phyloP scores from a whole-genome alignment of 2,888 invertebrate genomes.

The Lepetodrilus schrolli region DNA sequence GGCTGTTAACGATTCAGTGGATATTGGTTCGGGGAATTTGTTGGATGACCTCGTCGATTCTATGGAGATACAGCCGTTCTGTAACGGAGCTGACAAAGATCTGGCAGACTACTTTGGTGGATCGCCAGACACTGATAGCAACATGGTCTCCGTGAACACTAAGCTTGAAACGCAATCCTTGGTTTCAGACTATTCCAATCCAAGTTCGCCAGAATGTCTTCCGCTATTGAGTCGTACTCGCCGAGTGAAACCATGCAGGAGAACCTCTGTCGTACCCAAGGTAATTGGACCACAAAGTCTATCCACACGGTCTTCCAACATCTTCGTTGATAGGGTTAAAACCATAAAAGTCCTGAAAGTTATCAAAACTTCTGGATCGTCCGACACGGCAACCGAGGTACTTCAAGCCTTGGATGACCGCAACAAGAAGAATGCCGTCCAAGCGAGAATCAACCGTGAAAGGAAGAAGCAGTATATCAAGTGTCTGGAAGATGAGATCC shows the following conservation, averaged over 20 bases:
- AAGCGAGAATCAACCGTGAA: conserved; percentile 68
- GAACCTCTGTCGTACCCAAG: background rate
- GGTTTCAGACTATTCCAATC: background rate
- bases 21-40: background rate
- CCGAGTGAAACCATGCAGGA: background rate
- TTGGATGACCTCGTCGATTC: conserved; percentile 32
- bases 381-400: conserved; percentile 45
- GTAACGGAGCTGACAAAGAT: background rate
- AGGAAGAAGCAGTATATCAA: conserved; percentile 70
- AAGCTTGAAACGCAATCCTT: background rate
- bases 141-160: background rate
- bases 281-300: no score
- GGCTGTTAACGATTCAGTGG: background rate
- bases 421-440: conserved; percentile 66
- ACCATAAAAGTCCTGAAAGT: conserved; percentile 52
- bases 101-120: background rate
- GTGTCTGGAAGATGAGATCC: conserved; percentile 61
- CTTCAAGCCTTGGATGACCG: conserved; percentile 56
- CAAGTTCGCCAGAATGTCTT: background rate
- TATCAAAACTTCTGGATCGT: conserved; percentile 42
- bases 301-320: no score
- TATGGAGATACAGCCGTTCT: conserved; percentile 28
- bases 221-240: background rate
- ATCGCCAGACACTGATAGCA: background rate
- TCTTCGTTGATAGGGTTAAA: conserved; percentile 24